Base-by-base conservation (phyloP, 2,113 vertebrate species). In the Lepidothrix coronata region DNA sequence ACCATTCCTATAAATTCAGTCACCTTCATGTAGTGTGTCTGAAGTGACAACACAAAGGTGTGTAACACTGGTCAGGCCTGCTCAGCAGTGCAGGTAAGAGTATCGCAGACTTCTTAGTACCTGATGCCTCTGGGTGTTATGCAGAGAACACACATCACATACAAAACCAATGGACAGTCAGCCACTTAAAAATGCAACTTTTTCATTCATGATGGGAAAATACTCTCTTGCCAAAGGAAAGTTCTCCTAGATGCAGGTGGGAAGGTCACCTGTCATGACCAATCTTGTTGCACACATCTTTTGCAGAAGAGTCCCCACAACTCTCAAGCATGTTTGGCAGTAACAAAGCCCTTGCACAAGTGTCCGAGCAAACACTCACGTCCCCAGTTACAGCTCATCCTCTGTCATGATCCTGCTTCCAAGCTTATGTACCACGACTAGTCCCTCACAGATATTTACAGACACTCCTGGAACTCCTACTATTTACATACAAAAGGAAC, bases 211-310 rank as follows among this genome's bases (percentile, higher is more conserved):
- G 28, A 5, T 41, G 21, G 15, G 44, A 72, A 85, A 79, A 86
- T 2, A 3, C 7, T 28, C 6, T 28, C 27, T 30, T 61, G 37
- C 4, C 14, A 39, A 28, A 61, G 8, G 13, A 25, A 67, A 28
- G 8, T 5, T 63, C 25, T 78, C 44, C 48, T 27, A 61, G 35
- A 31, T 1, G 1, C 11, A 68, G 33, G 5, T 61, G 31, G 30
- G 7, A 94, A 72, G 12, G 10, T 39, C 23, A 41, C 13, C 31
- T 15, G 14, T 24, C 11, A 8, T 0, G 0, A 23, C 0, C 4
- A 2, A 62, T n/a, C 54, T 65, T 23, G 15, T 1, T 48, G 24
- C 22, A 46, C 3, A 3, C 0, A 4, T 12, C 30, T 46, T 48
- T 57, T 27, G 27, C n/a, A 67, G 33, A 65, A 41, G 9, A 55